phyloP scores from a whole-genome alignment of 2,888 invertebrate genomes.

The Ligdia adustata region DNA sequence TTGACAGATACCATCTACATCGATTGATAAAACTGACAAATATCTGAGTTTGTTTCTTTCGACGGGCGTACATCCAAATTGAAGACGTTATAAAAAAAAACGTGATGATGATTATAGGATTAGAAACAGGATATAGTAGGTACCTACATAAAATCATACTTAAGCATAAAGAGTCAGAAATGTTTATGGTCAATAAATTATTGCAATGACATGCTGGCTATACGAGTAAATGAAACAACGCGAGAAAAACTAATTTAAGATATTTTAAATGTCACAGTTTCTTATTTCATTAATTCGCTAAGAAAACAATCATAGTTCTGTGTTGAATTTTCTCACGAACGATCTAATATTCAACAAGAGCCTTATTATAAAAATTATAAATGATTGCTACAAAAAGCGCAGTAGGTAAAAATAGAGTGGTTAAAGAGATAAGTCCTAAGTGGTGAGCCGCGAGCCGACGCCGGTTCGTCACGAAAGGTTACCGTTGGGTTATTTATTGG shows the following conservation, averaged over 20 bases:
- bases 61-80: no score
- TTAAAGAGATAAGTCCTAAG: constrained; percentile 55
- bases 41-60: constrained; percentile 5
- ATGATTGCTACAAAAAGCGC: constrained; percentile 37
- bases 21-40: neutral
- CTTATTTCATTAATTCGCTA: no score
- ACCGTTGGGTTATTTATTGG: constrained; percentile 55
- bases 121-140: no score
- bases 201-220: no score
- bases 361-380: constrained; percentile 29
- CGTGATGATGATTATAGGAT: no score
- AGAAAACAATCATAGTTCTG: neutral
- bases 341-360: constrained; percentile 10
- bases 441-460: constrained; percentile 55
- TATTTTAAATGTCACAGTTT: no score
- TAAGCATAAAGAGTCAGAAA: no score
- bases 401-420: constrained; percentile 47
- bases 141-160: no score
- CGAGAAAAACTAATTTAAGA: no score
- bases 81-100: no score
- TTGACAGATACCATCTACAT: constrained; percentile 25
- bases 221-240: no score
- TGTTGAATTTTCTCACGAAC: constrained; percentile 14
- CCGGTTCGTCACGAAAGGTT: constrained; percentile 61
- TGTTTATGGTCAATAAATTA: no score